Base-by-base conservation (phyloP, 2,888 invertebrate species). In the Lithosia quadra region DNA sequence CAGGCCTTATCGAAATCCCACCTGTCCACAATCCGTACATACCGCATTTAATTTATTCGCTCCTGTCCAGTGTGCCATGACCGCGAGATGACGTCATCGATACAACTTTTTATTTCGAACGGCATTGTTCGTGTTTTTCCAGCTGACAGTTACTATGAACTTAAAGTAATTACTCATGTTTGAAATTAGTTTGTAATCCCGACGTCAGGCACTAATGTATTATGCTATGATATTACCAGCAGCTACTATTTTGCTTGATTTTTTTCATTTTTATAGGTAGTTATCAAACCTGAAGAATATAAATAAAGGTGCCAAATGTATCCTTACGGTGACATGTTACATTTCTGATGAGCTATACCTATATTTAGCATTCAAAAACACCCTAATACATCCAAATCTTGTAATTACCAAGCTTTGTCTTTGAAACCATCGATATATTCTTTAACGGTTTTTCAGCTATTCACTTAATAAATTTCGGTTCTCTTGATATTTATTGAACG, bases 11-110 rank as follows among this genome's bases (percentile, higher is more conserved):
- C 78, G 69, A 79, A 81, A 87, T 85, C 88, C 86, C 90, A 91
- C 91, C 91, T 92, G 91, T 90, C 90, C 89, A 77, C 88, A 88
- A 90, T 89, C 89, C 89, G 78, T 82, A 84, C 89, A 88, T 89
- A 83, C 89, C 88, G 83, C 80, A 77, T 81, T 82, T 84, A 82
- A 88, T 88, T 89, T 88, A 88, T 88, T 85, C 85, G 76, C 79
- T 78, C 77, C 77, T 79, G 76, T 69, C 82, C 80, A 76, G 81
- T 79, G 79, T 78, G 75, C 73, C 63, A 56, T 39, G 63, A 76
- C 78, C 76, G 60, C 74, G 61, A 39, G 39, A 82, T 86, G 87
- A 90, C 86, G 86, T 88, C 88, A 91, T 73, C 72, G 72, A 74
- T 74, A 77, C 72, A 78, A 74, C 76, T 83, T 85, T 84, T 81